A percentile compares a stretch with the other conserved stretches of the same genome.
phyloP scores from a whole-genome alignment of 2,113 vertebrate genomes.

The Propithecus coquereli region DNA sequence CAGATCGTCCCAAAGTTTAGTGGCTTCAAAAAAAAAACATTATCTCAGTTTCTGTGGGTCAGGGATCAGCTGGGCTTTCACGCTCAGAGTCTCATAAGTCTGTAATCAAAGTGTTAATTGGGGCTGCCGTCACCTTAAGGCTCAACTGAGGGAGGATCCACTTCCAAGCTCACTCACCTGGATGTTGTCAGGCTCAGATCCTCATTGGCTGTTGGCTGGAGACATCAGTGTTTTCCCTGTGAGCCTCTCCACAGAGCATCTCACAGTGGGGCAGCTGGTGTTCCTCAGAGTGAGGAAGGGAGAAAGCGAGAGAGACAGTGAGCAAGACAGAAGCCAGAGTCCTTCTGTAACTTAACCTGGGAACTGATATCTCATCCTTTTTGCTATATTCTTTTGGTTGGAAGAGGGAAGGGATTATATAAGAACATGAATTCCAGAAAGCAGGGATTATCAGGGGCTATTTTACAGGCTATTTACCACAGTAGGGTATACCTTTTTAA shows the following conservation, averaged over 20 bases:
- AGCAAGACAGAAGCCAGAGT: neutral
- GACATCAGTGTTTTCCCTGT: neutral
- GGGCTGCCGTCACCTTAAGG: neutral
- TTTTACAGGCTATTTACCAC: neutral
- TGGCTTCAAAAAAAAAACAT: neutral
- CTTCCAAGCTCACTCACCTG: neutral
- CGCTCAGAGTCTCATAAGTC: neutral
- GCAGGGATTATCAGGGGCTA: neutral
- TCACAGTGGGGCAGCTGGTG: neutral
- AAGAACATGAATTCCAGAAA: neutral
- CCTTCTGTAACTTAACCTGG: neutral
- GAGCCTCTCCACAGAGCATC: neutral
- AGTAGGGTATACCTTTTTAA: neutral
- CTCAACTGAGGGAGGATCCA: neutral
- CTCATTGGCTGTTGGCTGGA: neutral
- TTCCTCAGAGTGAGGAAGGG: neutral
- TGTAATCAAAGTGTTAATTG: neutral
- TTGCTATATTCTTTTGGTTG: neutral
- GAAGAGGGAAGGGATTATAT: neutral
- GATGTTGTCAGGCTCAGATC: neutral
- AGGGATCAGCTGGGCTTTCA: neutral
- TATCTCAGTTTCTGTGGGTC: neutral
- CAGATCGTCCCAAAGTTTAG: neutral
- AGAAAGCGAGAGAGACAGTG: neutral
- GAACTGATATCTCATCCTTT: neutral